Conservation (phyloP, 2,113 vertebrate genomes). For the Scomber japonicus region DNA sequence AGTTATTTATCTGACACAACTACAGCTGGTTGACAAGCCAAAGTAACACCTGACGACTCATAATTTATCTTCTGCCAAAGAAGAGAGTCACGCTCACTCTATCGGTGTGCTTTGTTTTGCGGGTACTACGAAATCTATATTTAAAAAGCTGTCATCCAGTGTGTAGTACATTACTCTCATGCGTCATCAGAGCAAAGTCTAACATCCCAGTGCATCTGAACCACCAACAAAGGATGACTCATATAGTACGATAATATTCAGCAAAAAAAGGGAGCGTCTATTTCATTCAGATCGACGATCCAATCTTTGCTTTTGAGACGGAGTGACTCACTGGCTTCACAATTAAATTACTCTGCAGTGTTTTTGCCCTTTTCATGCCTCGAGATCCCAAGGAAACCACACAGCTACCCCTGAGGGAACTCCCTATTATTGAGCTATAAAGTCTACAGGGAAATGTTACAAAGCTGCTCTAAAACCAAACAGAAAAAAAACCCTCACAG, state of each 20-base stretch:
- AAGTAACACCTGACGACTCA: background rate
- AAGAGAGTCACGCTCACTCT: slow-evolving; percentile 6
- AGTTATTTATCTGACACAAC: slow-evolving; percentile 1
- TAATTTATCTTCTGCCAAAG: slow-evolving; percentile 10
- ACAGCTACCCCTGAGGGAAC: slow-evolving; percentile 40
- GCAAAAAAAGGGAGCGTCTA: background rate
- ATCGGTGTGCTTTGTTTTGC: background rate
- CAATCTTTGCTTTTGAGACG: background rate
- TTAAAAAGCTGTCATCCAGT: slow-evolving; percentile 9
- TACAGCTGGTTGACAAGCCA: background rate
- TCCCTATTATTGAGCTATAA: slow-evolving; percentile 42
- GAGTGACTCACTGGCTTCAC: slow-evolving; percentile 41
- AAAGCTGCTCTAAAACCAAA: background rate
- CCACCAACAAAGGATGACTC: slow-evolving; percentile 36
- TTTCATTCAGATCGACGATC: slow-evolving; percentile 32
- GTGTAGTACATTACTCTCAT: background rate
- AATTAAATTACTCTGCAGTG: slow-evolving; percentile 62
- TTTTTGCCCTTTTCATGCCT: slow-evolving; percentile 66
- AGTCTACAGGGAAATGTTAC: slow-evolving; percentile 50
- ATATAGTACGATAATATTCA: background rate
- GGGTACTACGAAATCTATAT: background rate
- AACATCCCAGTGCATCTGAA: slow-evolving; percentile 6
- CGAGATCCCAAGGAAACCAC: slow-evolving; percentile 38
- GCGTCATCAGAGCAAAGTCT: slow-evolving; percentile 15
- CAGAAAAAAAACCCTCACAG: slow-evolving; percentile 1